These are phyloP conservation scores for Acrossocheilus wenchowensis DNA, from an alignment of 2,797 vertebrate species.

Conservation along the genomic window DNA sequence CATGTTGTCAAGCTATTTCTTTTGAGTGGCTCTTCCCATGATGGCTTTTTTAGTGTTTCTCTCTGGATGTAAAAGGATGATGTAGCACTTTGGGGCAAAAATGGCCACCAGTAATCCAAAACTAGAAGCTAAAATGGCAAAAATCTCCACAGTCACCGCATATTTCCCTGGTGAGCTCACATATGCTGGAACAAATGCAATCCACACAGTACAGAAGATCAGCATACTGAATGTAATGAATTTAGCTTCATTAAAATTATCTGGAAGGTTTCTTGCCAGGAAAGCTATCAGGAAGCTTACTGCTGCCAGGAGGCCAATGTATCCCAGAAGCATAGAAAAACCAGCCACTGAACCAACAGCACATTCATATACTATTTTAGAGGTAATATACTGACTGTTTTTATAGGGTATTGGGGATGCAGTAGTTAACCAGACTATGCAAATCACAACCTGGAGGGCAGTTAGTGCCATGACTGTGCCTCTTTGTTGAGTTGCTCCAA, in stretches of 20 bases:
- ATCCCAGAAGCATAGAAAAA: slow-evolving; percentile 63
- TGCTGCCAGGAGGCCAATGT: slow-evolving; percentile 64
- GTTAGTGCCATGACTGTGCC: slow-evolving; percentile 69
- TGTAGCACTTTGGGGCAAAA: slow-evolving; percentile 68
- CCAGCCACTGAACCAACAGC: slow-evolving; percentile 60
- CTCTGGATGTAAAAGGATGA: slow-evolving; percentile 66
- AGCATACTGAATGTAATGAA: slow-evolving; percentile 70
- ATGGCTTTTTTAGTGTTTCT: slow-evolving; percentile 67
- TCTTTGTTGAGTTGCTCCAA: slow-evolving; percentile 72
- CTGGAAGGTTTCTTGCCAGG: slow-evolving; percentile 65
- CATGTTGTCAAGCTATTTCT: neutral
- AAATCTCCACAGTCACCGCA: slow-evolving; percentile 67
- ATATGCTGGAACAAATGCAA: slow-evolving; percentile 67
- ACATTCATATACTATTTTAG: slow-evolving; percentile 72
- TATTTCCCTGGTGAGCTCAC: slow-evolving; percentile 68
- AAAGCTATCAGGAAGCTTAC: slow-evolving; percentile 66
- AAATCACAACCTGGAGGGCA: slow-evolving; percentile 54
- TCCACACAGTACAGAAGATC: slow-evolving; percentile 67
- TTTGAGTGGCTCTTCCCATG: slow-evolving; percentile 58
- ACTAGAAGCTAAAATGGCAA: slow-evolving; percentile 67
- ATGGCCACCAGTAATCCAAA: slow-evolving; percentile 67
- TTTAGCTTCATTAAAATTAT: slow-evolving; percentile 69
- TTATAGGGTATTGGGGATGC: slow-evolving; percentile 66
- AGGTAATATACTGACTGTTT: slow-evolving; percentile 68
- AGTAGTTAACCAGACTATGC: slow-evolving; percentile 67